phyloP scores from a whole-genome alignment of 2,797 vertebrate species.

The Rhodeus uyekii region DNA sequence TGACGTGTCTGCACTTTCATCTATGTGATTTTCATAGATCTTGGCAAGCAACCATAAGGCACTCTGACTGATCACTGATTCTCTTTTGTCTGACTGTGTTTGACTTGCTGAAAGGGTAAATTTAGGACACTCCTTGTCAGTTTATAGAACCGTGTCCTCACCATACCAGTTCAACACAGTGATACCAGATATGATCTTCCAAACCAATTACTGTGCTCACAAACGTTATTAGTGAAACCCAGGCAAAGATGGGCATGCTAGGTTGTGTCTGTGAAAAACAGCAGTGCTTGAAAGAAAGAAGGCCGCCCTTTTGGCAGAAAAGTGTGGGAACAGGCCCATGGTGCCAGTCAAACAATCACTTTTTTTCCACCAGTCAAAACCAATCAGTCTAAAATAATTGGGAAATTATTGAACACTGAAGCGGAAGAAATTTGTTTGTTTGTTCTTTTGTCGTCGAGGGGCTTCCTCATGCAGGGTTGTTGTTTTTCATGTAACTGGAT shows the following conservation, averaged over 20 bases:
- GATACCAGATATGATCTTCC: conserved; percentile 13
- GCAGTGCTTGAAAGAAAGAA: conserved; percentile 23
- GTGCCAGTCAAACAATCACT: conserved; percentile 24
- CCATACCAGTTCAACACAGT: neutral
- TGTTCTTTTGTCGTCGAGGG: neutral
- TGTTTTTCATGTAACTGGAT: neutral
- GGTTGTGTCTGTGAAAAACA: conserved; percentile 10
- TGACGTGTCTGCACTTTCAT: neutral
- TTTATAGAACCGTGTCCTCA: neutral
- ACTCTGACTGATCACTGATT: neutral
- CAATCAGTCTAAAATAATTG: conserved; percentile 38
- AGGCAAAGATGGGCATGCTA: conserved; percentile 23
- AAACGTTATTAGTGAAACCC: conserved; percentile 40
- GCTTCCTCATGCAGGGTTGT: neutral
- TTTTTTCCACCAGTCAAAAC: conserved; percentile 32
- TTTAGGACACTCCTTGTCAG: neutral
- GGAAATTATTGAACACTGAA: conserved; percentile 22
- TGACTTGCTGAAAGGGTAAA: neutral
- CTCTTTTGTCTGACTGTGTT: conserved; percentile 26
- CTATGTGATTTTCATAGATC: neutral
- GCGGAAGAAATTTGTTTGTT: neutral
- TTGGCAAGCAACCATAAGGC: neutral
- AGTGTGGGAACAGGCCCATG: conserved; percentile 49
- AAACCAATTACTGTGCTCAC: conserved; percentile 18
- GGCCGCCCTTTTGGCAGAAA: conserved; percentile 38